These are phyloP conservation scores for Ceratina australensis DNA, from an alignment of 1,140 invertebrate species.

Conservation along the genomic window DNA sequence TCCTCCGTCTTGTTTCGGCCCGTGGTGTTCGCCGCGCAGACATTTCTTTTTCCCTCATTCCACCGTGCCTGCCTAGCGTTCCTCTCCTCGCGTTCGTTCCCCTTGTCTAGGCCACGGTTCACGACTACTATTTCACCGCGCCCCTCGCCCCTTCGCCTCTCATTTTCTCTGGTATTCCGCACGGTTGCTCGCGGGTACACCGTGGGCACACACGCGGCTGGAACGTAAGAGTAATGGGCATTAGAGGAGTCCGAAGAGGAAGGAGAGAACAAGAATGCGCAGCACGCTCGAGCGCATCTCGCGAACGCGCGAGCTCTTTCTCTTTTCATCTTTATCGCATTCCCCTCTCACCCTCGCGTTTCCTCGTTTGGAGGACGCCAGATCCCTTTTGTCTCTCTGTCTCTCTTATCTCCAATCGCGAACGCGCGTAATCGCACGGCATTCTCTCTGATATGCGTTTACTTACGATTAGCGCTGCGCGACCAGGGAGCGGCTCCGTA, in stretches of 20 bases:
- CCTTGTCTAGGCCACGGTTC: background rate
- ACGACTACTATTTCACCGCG: slow-evolving; percentile 29
- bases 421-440: slow-evolving; percentile 51
- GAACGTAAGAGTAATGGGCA: slow-evolving; percentile 42
- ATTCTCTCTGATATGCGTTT: slow-evolving; percentile 40
- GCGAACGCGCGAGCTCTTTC: slow-evolving; percentile 9
- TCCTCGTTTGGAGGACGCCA: background rate
- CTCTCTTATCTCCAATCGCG: slow-evolving; percentile 32
- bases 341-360: background rate
- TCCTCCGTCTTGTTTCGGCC: background rate
- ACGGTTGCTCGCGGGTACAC: slow-evolving; percentile 27
- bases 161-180: slow-evolving; percentile 42
- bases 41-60: background rate
- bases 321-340: background rate
- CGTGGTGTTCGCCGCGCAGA: background rate
- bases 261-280: slow-evolving; percentile 44
- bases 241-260: slow-evolving; percentile 36
- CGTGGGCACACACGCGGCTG: slow-evolving; percentile 13
- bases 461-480: background rate
- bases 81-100: background rate
- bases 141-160: background rate
- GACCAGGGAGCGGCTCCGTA: background rate
- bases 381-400: background rate
- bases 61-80: background rate
- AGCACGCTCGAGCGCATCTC: slow-evolving; percentile 33